Evolutionary conservation across 2,797 vertebrate genomes (phyloP), one percentile per base, ranked within the genome.

Genomic region (Sebastes jordani): DNA sequence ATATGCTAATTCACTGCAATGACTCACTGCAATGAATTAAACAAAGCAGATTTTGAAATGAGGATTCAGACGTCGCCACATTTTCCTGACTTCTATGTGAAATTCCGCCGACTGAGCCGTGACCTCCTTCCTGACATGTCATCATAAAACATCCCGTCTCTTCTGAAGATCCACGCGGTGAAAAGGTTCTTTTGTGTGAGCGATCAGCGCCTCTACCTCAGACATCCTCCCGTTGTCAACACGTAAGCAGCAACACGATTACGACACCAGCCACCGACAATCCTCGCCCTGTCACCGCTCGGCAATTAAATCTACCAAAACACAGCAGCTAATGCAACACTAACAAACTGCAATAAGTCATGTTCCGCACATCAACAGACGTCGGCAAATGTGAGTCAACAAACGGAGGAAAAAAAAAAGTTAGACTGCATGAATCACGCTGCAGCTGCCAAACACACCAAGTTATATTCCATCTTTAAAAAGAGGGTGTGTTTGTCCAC

Each of bases 161-260:
- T 2, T 69, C 64, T 69, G 34, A 77, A 70, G 20, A 32, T 49
- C 29, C 0, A 2, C 16, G 9, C 16, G 42, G 1, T 90, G 81
- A 92, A 91, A 90, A 60, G 76, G 5, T 3, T 76, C 87, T 91
- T 91, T 92, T 93, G 84, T 92, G 75, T 63, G 18, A 23, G 78
- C 1, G 6, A 71, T 75, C 25, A 52, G 11, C n/a, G 18, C 55
- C 69, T 23, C 71, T 74, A 72, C 82, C 81, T 32, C 69, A 65
- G 49, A 77, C 82, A 72, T 76, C 77, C 55, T 6, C 55, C 66
- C 83, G 68, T 71, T 71, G 79, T 86, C 83, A 90, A 92, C 87
- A 84, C 25, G 52, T 42, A 42, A 42, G 38, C 38, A 42, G 38
- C 13, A 42, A 42, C 87, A 84, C 27, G 52, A 79, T 84, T 78